Evolutionary conservation across 2,113 vertebrate genomes (phyloP).

Genomic region (Brachypteracias leptosomus): DNA sequence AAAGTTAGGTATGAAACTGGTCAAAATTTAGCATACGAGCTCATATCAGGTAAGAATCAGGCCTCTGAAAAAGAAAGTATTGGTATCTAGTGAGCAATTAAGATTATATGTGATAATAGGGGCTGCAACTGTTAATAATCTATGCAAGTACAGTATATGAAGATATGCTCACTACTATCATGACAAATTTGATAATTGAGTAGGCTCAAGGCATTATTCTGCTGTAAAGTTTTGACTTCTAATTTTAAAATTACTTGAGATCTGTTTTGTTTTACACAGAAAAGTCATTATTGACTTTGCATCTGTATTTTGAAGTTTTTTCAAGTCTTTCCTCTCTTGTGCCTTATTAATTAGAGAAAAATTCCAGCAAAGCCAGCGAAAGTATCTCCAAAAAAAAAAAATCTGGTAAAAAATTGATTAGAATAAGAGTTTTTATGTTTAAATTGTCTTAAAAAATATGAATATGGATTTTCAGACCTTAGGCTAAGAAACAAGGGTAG

Average conservation of each 20-base stretch:
- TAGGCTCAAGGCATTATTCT: not conserved
- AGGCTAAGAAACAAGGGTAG: not conserved
- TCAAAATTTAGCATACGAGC: not conserved
- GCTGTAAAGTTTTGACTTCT: not conserved
- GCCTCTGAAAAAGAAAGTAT: not conserved
- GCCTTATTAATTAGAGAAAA: not conserved
- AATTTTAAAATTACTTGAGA: not conserved
- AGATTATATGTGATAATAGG: not conserved
- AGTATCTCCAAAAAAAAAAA: not conserved
- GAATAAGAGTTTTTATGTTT: not conserved
- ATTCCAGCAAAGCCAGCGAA: not conserved
- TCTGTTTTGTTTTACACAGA: not conserved
- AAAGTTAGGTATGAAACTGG: not conserved
- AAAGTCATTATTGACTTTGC: not conserved
- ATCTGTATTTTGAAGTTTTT: not conserved
- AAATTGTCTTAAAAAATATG: not conserved
- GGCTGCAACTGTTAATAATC: not conserved
- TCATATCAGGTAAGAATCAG: not conserved
- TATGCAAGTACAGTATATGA: constrained; percentile 1
- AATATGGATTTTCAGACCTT: not conserved
- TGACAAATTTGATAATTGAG: not conserved
- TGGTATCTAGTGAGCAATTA: not conserved
- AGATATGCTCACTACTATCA: not conserved
- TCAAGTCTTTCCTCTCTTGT: not conserved
- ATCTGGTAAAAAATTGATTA: not conserved